These are phyloP conservation scores for Amblyopsis hoosieri DNA, from an alignment of 2,797 vertebrate genomes.

Conservation along the genomic window DNA sequence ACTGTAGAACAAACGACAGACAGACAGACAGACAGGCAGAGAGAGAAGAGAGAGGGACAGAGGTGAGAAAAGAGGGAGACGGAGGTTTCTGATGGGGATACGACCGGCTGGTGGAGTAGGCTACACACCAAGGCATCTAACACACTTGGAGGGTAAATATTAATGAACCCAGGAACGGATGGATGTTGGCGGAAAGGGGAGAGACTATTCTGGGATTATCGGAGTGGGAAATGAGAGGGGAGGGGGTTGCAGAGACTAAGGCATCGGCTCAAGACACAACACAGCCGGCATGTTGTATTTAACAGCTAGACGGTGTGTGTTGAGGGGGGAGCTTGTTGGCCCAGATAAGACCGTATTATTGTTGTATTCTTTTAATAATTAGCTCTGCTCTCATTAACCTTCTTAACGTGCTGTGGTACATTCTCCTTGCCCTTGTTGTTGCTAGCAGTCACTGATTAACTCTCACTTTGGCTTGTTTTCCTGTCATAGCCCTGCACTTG, in stretches of 20 bases:
- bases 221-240: slow-evolving; percentile 25
- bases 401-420: not conserved
- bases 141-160: slow-evolving; percentile 83
- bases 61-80: slow-evolving; percentile 65
- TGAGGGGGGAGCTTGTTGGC: slow-evolving; percentile 25
- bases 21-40: slow-evolving; percentile 26
- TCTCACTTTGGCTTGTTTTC: slow-evolving; percentile 24
- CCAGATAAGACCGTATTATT: slow-evolving; percentile 40
- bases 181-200: slow-evolving; percentile 21
- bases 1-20: slow-evolving; percentile 71
- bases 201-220: slow-evolving; percentile 68
- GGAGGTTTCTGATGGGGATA: slow-evolving; percentile 81
- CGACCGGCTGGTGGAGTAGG: slow-evolving; percentile 60
- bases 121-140: slow-evolving; percentile 69
- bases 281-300: slow-evolving; percentile 51
- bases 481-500: not conserved
- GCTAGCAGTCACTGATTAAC: slow-evolving; percentile 1
- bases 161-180: slow-evolving; percentile 53
- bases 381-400: slow-evolving; percentile 20
- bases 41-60: slow-evolving; percentile 51
- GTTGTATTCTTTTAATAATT: slow-evolving; percentile 35
- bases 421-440: not conserved
- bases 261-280: slow-evolving; percentile 65
- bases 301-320: slow-evolving; percentile 38
- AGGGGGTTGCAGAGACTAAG: slow-evolving; percentile 40